Base-by-base conservation (phyloP, 2,888 invertebrate species). In the Apocheima hispidaria region DNA sequence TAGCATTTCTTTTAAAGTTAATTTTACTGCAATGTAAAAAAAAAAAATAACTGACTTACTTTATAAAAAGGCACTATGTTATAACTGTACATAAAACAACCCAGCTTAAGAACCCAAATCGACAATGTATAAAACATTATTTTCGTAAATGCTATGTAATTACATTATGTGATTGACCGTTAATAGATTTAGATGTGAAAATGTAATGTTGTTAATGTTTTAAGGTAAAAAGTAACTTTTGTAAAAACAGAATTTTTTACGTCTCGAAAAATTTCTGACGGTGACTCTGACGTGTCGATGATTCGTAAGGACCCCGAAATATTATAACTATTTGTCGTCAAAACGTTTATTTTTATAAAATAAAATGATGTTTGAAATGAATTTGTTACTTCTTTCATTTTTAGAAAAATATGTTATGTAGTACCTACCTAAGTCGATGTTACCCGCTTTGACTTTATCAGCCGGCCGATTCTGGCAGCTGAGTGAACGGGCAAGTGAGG, bases 241-340 rank as follows among this genome's bases (percentile, higher is more conserved):
- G 94, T 94, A 95, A 94, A 93, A 94, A 93, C 94, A 93, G 86
- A 90, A 88, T 91, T 93, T 93, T 93, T 93, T 93, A 94, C 94
- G 95, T 95, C 95, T 95, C 94, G 94, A 94, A 94, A 94, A 95
- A 94, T 94, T 94, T 87, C 87, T 83, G 84, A 81, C 78, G 87
- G 81, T 79, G 79, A 84, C 85, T 87, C 87, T 78, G 78, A 78
- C 80, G 82, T 77, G 90, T 84, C 78, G 77, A 78, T 79, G 83
- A 87, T 86, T 90, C 87, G 86, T 87, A 88, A 89, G 90, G 89
- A 91, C 90, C 92, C 92, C 92, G 85, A 89, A 57, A 90, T 88
- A 91, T 92, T 92, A 87, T 90, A 91, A 92, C 91, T 92, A 92
- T 89, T 93, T 93, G 93, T 93, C 92, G 93, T 93, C 92, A 92